These are phyloP conservation scores for Capreolus pygargus DNA, from an alignment of 2,113 vertebrate species.

Conservation along the genomic window DNA sequence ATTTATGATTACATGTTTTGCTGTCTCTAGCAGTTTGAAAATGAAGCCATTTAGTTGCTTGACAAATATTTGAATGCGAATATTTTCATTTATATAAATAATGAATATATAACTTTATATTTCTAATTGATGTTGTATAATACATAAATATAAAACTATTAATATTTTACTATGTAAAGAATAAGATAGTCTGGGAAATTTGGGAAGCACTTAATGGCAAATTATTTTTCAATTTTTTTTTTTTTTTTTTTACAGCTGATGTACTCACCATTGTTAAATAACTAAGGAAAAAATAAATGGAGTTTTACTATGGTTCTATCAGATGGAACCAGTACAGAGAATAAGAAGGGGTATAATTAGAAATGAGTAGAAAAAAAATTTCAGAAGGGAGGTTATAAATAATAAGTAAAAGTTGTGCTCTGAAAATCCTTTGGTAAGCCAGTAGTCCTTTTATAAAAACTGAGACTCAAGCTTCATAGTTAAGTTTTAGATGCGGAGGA, in stretches of 20 bases:
- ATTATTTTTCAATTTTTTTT: not conserved
- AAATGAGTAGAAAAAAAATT: not conserved
- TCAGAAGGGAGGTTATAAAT: not conserved
- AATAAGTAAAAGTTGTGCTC: not conserved
- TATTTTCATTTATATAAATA: not conserved
- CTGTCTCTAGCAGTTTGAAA: not conserved
- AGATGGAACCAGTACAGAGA: not conserved
- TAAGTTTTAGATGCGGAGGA: not conserved
- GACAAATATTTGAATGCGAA: not conserved
- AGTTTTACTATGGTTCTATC: not conserved
- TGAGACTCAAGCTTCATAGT: not conserved
- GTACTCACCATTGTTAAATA: not conserved
- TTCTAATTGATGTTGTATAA: conserved; percentile 10
- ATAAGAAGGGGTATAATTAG: not conserved
- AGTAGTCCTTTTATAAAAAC: not conserved
- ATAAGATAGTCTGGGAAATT: not conserved
- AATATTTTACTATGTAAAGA: conserved; percentile 24
- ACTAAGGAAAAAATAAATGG: not conserved
- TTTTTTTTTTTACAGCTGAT: not conserved
- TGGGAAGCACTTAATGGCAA: not conserved
- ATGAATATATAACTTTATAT: not conserved
- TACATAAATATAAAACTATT: not conserved
- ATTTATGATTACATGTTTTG: not conserved
- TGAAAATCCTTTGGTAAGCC: not conserved
- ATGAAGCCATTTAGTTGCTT: not conserved